Evolutionary conservation across 2,113 vertebrate species (phyloP).

Genomic region (Gymnocephalus cernua): DNA sequence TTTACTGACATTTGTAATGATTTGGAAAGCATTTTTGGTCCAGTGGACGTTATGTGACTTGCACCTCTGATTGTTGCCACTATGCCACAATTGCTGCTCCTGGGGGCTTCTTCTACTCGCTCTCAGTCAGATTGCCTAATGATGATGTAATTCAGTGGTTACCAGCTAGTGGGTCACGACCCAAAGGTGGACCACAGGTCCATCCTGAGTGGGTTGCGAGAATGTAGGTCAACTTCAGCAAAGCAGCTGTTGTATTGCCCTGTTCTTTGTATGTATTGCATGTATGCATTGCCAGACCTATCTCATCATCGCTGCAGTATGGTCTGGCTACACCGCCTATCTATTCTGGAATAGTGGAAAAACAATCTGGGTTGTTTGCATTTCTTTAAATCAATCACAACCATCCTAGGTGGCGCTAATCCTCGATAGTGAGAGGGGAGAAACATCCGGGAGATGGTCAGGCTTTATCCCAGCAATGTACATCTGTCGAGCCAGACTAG

Average conservation of each 20-base stretch:
- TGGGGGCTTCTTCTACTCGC: background rate
- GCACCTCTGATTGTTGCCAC: background rate
- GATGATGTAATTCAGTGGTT: conserved; percentile 23
- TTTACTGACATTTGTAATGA: background rate
- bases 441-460: too few species aligned
- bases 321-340: too few species aligned
- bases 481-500: too few species aligned
- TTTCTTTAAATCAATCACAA: too few species aligned
- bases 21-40: background rate
- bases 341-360: too few species aligned
- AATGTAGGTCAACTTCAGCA: background rate
- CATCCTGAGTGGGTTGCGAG: background rate
- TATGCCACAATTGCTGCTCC: background rate
- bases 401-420: too few species aligned
- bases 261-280: too few species aligned
- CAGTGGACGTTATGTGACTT: background rate
- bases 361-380: too few species aligned
- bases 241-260: background rate
- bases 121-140: background rate
- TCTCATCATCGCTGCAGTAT: too few species aligned
- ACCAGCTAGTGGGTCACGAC: background rate
- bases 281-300: too few species aligned
- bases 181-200: background rate
- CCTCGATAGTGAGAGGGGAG: too few species aligned
- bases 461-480: too few species aligned